These are phyloP conservation scores for Synergus gifuensis DNA, from an alignment of 2,888 invertebrate species.

Conservation along the genomic window DNA sequence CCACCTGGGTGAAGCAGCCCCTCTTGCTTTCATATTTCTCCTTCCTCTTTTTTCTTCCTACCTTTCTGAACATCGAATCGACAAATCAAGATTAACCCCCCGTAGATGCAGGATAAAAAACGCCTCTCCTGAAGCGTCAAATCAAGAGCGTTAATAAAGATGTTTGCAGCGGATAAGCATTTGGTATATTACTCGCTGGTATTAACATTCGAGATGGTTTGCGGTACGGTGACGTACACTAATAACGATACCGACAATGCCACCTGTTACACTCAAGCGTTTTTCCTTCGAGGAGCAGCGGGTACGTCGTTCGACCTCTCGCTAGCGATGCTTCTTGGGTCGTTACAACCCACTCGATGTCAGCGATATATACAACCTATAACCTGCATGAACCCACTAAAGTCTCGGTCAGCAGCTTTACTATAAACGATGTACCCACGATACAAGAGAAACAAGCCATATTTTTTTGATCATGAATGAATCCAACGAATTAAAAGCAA, in stretches of 20 bases:
- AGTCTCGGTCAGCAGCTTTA: slow-evolving; percentile 9
- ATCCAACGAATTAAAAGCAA: slow-evolving; percentile 61
- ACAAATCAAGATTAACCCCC: slow-evolving; percentile 61
- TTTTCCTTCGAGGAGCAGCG: slow-evolving; percentile 47
- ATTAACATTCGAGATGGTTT: slow-evolving; percentile 62
- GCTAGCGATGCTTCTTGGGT: slow-evolving; percentile 35
- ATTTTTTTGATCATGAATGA: slow-evolving; percentile 46
- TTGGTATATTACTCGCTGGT: slow-evolving; percentile 62
- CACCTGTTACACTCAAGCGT: slow-evolving; percentile 68
- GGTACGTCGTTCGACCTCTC: slow-evolving; percentile 34
- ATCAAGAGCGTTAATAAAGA: slow-evolving; percentile 64
- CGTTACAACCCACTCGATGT: slow-evolving; percentile 32
- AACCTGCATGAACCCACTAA: slow-evolving; percentile 28
- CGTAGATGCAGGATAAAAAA: slow-evolving; percentile 57
- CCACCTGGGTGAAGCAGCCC: slow-evolving; percentile 43
- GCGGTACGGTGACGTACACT: slow-evolving; percentile 50
- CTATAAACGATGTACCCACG: not conserved
- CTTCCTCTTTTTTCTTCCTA: slow-evolving; percentile 37
- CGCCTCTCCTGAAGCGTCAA: slow-evolving; percentile 20
- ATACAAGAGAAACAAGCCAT: too few species aligned
- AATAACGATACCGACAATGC: slow-evolving; percentile 54
- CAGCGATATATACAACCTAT: slow-evolving; percentile 21
- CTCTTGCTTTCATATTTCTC: slow-evolving; percentile 40
- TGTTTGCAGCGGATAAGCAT: slow-evolving; percentile 67
- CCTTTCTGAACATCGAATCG: slow-evolving; percentile 49